Conservation (phyloP, 2,113 vertebrate genomes). For the Danionella cerebrum region DNA sequence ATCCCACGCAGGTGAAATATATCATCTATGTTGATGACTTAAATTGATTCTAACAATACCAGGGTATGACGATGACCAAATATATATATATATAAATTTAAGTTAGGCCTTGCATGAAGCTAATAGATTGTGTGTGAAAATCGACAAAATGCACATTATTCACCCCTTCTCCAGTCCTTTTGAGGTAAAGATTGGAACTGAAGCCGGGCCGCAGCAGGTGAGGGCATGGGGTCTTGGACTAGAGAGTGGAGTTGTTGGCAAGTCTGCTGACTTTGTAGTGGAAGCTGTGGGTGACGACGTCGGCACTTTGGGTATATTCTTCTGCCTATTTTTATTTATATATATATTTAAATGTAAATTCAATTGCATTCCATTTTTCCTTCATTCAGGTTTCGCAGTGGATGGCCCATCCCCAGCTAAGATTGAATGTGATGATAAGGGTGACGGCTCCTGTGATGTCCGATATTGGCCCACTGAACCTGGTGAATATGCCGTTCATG, state of each 20-base stretch:
- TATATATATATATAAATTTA: no score
- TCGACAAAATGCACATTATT: background rate
- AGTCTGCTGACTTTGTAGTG: conserved; percentile 88
- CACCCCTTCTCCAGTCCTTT: conserved; percentile 66
- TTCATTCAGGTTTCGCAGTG: conserved; percentile 75
- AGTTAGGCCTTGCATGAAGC: no score
- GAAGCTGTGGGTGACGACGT: conserved; percentile 85
- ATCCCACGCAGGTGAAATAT: conserved; percentile 74
- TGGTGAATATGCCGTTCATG: conserved; percentile 83
- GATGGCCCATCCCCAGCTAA: conserved; percentile 89
- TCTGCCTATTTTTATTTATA: background rate
- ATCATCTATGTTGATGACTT: background rate
- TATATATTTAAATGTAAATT: background rate
- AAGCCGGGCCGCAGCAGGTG: conserved; percentile 79
- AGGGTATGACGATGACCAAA: no score
- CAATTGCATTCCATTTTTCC: background rate
- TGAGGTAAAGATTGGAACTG: conserved; percentile 79
- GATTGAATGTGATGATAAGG: conserved; percentile 87
- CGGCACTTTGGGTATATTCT: conserved; percentile 74
- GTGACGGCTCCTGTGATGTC: conserved; percentile 84
- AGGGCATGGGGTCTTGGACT: conserved; percentile 86
- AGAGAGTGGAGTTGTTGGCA: conserved; percentile 77
- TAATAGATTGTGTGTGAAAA: no score
- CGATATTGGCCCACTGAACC: conserved; percentile 89
- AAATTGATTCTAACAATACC: no score